A percentile compares a stretch with the other conserved stretches of the same genome.
These are phyloP conservation scores for Eurosta solidaginis DNA, from an alignment of 1,140 invertebrate species.

Conservation along the genomic window DNA sequence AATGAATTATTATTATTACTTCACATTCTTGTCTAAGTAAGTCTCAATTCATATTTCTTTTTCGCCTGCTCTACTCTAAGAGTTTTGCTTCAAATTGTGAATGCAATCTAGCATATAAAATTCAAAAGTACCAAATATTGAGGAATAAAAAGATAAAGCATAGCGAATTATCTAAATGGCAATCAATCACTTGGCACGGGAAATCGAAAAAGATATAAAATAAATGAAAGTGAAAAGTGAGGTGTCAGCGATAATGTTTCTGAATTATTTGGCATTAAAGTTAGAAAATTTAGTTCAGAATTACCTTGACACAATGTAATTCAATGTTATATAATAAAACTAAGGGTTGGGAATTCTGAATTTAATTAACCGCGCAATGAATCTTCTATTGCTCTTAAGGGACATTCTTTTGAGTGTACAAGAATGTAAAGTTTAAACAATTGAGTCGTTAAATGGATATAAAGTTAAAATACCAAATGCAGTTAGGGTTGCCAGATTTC, in stretches of 20 bases:
- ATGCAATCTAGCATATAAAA: background rate
- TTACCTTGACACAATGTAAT: background rate
- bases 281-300: background rate
- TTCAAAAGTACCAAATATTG: background rate
- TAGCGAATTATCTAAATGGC: background rate
- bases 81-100: background rate
- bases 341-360: background rate
- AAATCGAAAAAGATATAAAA: conserved; percentile 17
- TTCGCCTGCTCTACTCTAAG: background rate
- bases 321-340: background rate
- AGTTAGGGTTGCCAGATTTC: no score
- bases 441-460: no score
- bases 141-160: no score
- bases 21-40: background rate
- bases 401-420: no score
- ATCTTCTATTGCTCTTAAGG: background rate
- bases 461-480: no score
- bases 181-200: conserved; percentile 5
- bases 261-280: background rate
- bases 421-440: no score
- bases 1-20: conserved; percentile 27
- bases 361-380: background rate
- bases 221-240: conserved; percentile 26
- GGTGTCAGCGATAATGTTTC: conserved; percentile 12
- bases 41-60: background rate